phyloP scores from a whole-genome alignment of 2,888 invertebrate genomes.

The Drosophila kanekoi region DNA sequence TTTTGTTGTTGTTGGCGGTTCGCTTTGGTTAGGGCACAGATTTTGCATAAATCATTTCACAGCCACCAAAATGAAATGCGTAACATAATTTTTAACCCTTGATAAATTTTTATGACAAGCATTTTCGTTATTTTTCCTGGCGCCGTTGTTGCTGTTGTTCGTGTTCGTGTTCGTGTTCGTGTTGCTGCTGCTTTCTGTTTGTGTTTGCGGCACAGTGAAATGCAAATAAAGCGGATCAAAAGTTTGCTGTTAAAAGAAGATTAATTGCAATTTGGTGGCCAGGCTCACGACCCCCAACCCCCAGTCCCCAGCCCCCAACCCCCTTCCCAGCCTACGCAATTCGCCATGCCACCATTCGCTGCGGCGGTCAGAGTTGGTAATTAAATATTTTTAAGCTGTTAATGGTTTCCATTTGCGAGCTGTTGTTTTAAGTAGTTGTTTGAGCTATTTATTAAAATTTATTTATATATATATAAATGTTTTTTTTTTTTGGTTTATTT shows the following conservation, averaged over 20 bases:
- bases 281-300: conserved; percentile 33
- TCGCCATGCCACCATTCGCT: conserved; percentile 19
- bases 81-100: conserved; percentile 80
- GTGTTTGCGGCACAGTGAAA: conserved; percentile 74
- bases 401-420: conserved; percentile 75
- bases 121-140: conserved; percentile 69
- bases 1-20: conserved; percentile 46
- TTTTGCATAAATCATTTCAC: conserved; percentile 79
- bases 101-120: conserved; percentile 81
- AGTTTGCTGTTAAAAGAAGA: conserved; percentile 81
- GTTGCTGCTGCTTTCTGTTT: conserved; percentile 49
- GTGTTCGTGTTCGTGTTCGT: conserved; percentile 19
- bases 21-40: conserved; percentile 69
- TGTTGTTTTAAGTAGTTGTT: conserved; percentile 72
- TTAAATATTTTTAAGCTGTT: conserved; percentile 81
- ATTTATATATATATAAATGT: background rate
- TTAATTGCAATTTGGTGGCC: conserved; percentile 81
- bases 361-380: conserved; percentile 54
- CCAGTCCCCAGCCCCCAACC: too few species aligned
- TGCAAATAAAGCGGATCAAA: conserved; percentile 80
- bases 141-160: conserved; percentile 24
- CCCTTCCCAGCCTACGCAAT: conserved; percentile 2
- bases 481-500: conserved; percentile 7
- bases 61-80: conserved; percentile 81
- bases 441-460: conserved; percentile 57